phyloP scores from a whole-genome alignment of 2,888 invertebrate species.

The Xiphydria camelus region DNA sequence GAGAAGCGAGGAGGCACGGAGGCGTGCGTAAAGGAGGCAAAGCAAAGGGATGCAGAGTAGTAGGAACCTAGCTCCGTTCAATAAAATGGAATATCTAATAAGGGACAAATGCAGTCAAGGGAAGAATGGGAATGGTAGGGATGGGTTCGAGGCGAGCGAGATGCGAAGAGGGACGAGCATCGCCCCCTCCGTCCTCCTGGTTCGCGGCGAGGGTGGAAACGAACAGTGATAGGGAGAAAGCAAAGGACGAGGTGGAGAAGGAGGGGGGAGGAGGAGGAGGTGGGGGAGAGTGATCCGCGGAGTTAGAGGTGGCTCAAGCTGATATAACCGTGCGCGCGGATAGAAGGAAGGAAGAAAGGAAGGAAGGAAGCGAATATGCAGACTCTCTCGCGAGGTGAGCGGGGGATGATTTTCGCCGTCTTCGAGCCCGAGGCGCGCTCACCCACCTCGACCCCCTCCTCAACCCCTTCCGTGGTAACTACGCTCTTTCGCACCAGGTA shows the following conservation, averaged over 20 bases:
- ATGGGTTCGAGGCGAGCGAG: slow-evolving; percentile 8
- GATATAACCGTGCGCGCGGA: neutral
- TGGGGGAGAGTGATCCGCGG: slow-evolving; percentile 2
- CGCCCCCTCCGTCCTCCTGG: too few relatives aligned
- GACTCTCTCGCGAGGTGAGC: too few relatives aligned
- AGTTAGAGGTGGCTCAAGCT: too few relatives aligned
- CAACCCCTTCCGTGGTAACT: too few relatives aligned
- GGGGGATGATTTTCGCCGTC: slow-evolving; percentile 11
- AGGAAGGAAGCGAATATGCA: slow-evolving; percentile 6
- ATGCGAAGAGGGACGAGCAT: slow-evolving; percentile 7
- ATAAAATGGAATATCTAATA: slow-evolving; percentile 55
- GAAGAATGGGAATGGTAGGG: slow-evolving; percentile 36
- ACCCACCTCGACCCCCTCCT: too few relatives aligned
- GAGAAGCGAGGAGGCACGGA: slow-evolving; percentile 26
- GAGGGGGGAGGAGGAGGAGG: slow-evolving; percentile 4
- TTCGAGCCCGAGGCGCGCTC: too few relatives aligned
- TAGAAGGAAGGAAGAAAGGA: slow-evolving; percentile 9
- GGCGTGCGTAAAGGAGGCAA: slow-evolving; percentile 20
- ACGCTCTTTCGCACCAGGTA: too few relatives aligned
- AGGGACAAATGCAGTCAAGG: slow-evolving; percentile 46
- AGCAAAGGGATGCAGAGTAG: slow-evolving; percentile 19
- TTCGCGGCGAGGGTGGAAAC: neutral
- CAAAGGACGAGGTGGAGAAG: slow-evolving; percentile 2
- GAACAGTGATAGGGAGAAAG: slow-evolving; percentile 4
- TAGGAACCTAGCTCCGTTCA: slow-evolving; percentile 39